A percentile compares a stretch with the other conserved stretches of the same genome.
These are phyloP conservation scores for Bathynomus jamesi DNA, from an alignment of 1,140 invertebrate genomes.

Conservation along the genomic window DNA sequence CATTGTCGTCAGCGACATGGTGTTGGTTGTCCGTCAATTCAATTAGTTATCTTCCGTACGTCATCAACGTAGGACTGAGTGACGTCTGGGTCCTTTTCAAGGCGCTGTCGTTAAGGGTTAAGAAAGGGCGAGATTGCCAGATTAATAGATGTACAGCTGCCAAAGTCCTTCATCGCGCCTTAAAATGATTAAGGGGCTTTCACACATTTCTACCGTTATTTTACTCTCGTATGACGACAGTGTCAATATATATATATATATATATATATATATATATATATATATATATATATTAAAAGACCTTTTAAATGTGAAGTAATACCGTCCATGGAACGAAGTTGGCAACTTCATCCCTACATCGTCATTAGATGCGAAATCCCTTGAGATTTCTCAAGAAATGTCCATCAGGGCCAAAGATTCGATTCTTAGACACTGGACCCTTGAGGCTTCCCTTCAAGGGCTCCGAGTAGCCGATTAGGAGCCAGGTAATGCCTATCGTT, in stretches of 20 bases:
- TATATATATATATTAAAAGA: conserved; percentile 1
- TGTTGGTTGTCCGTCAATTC: neutral
- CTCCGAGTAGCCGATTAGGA: too few relatives aligned
- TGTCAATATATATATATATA: neutral
- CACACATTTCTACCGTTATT: neutral
- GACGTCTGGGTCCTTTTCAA: neutral
- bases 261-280: conserved; percentile 1
- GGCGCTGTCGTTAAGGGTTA: neutral
- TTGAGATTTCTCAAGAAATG: too few relatives aligned
- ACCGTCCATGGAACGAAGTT: too few relatives aligned
- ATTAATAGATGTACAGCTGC: neutral
- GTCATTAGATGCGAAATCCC: too few relatives aligned
- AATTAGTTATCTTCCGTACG: neutral
- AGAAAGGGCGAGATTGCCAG: neutral
- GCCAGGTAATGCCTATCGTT: too few relatives aligned
- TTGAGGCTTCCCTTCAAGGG: too few relatives aligned
- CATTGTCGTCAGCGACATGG: neutral
- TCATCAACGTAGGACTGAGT: neutral
- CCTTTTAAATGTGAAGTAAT: too few relatives aligned
- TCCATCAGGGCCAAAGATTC: too few relatives aligned
- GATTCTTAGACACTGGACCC: too few relatives aligned
- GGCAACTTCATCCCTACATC: too few relatives aligned
- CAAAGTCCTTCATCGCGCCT: neutral
- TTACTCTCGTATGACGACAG: neutral
- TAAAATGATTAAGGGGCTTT: neutral